These are phyloP conservation scores for Esox masquinongy DNA, from an alignment of 2,797 vertebrate genomes.

Conservation along the genomic window DNA sequence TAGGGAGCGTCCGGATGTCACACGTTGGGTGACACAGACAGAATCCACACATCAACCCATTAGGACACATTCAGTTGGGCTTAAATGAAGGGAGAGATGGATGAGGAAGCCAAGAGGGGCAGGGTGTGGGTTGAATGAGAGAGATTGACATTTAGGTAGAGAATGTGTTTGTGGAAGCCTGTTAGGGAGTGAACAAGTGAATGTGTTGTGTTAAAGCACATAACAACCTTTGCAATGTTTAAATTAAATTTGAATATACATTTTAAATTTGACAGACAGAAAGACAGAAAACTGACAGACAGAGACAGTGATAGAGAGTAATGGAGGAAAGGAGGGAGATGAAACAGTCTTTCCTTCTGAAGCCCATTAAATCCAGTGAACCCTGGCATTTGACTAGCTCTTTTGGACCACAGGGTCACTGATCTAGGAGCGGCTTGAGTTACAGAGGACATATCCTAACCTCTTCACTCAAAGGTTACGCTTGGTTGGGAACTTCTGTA, in stretches of 20 bases:
- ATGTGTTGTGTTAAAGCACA: no score
- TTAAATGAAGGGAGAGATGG: background rate
- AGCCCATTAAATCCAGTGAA: constrained; percentile 37
- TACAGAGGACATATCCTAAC: constrained; percentile 31
- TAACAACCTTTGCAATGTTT: no score
- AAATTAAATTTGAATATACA: no score
- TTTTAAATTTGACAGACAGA: background rate
- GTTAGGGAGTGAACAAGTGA: no score
- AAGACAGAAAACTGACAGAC: background rate
- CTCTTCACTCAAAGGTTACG: constrained; percentile 6
- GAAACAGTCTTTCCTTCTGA: constrained; percentile 27
- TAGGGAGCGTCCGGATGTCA: constrained; percentile 16
- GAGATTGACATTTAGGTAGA: background rate
- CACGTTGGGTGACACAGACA: constrained; percentile 17
- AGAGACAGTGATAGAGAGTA: constrained; percentile 3
- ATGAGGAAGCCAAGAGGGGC: background rate
- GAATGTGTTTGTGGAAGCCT: background rate
- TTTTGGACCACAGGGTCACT: constrained; percentile 39
- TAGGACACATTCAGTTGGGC: background rate
- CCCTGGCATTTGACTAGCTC: constrained; percentile 52
- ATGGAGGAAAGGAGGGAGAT: background rate
- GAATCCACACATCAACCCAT: background rate
- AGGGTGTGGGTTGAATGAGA: background rate
- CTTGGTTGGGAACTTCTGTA: constrained; percentile 10
- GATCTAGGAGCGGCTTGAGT: constrained; percentile 20